Evolutionary conservation across 2,888 invertebrate genomes (phyloP).

Genomic region (Oligia strigilis): DNA sequence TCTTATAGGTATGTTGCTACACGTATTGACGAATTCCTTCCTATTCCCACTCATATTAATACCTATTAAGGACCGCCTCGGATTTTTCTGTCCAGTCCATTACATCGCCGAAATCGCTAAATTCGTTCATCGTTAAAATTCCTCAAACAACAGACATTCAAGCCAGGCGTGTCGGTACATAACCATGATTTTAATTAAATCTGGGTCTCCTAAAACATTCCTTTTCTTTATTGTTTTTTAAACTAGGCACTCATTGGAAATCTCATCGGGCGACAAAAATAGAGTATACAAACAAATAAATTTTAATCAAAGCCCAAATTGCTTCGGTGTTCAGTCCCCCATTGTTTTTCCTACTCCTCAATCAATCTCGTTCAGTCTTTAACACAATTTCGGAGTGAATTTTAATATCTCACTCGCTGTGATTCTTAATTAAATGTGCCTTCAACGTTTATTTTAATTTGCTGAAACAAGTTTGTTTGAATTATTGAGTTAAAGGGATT

Average conservation of each 20-base stretch:
- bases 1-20: no score
- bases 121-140: conserved; percentile 30
- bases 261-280: conserved; percentile 74
- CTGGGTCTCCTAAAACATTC: conserved; percentile 36
- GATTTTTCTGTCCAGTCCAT: conserved; percentile 21
- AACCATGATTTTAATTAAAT: conserved; percentile 61
- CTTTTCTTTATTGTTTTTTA: conserved; percentile 57
- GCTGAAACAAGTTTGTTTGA: conserved; percentile 40
- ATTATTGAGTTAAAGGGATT: conserved; percentile 16
- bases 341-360: conserved; percentile 76
- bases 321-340: conserved; percentile 75
- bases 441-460: conserved; percentile 60
- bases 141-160: conserved; percentile 32
- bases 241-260: conserved; percentile 60
- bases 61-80: neutral
- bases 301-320: conserved; percentile 85
- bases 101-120: conserved; percentile 9
- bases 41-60: neutral
- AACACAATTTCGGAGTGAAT: conserved; percentile 73
- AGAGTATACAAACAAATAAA: conserved; percentile 82
- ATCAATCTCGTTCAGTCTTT: conserved; percentile 72
- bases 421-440: conserved; percentile 65
- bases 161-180: conserved; percentile 43
- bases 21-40: neutral
- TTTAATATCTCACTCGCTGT: conserved; percentile 75